A percentile compares a stretch with the other conserved stretches of the same genome.
These are phyloP conservation scores for Belonocnema kinseyi DNA, from an alignment of 1,140 invertebrate species.

Conservation along the genomic window DNA sequence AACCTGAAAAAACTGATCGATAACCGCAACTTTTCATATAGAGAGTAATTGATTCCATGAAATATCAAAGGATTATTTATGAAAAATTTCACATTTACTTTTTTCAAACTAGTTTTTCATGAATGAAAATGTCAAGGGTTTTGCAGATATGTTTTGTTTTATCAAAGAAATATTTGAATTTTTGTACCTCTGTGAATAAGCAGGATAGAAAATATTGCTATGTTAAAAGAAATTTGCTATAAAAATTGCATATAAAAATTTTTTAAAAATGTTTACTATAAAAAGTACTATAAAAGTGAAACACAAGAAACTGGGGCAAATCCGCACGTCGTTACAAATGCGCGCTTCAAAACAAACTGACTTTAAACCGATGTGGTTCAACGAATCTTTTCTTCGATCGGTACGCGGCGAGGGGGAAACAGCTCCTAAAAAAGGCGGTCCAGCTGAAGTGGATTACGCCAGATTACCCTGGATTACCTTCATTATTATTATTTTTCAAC, in stretches of 20 bases:
- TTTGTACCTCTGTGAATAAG: too few relatives aligned
- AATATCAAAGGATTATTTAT: background rate
- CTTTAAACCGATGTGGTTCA: slow-evolving; percentile 47
- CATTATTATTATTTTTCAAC: too few relatives aligned
- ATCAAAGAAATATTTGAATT: too few relatives aligned
- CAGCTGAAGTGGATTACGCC: too few relatives aligned
- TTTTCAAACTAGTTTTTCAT: background rate
- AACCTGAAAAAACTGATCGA: background rate
- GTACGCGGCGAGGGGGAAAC: slow-evolving; percentile 56
- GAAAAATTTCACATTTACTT: background rate
- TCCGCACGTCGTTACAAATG: slow-evolving; percentile 50
- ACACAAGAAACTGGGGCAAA: slow-evolving; percentile 34
- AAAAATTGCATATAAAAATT: too few relatives aligned
- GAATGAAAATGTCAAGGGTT: too few relatives aligned
- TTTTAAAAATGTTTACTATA: background rate
- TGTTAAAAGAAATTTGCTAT: too few relatives aligned
- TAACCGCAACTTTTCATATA: slow-evolving; percentile 25
- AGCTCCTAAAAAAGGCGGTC: background rate
- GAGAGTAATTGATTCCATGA: background rate
- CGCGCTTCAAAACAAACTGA: slow-evolving; percentile 63
- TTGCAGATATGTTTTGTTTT: too few relatives aligned
- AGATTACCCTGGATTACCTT: too few relatives aligned
- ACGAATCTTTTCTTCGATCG: slow-evolving; percentile 56
- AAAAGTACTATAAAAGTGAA: background rate
- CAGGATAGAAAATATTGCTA: too few relatives aligned